These are phyloP conservation scores for Cerastis leucographa DNA, from an alignment of 2,888 invertebrate species.

Conservation along the genomic window DNA sequence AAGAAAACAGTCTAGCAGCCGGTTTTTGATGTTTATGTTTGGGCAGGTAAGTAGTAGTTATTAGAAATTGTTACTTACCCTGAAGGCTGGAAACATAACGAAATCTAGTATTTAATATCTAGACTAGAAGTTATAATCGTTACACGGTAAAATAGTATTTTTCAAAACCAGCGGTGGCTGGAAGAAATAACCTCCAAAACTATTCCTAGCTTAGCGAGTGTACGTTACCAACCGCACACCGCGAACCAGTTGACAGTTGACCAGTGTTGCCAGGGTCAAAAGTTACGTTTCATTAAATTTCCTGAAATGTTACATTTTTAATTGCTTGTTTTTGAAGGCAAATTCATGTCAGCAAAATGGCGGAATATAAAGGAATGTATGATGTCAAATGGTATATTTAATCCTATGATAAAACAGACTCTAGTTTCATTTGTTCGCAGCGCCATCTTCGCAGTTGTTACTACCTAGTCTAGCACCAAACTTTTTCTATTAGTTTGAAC, in stretches of 20 bases:
- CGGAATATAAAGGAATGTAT: no score
- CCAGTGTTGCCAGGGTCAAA: no score
- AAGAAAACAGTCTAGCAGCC: background rate
- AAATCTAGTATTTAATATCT: background rate
- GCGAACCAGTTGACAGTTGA: background rate
- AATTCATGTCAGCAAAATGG: no score
- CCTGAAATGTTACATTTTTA: no score
- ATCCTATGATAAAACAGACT: no score
- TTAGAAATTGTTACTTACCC: constrained; percentile 32
- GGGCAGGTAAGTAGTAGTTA: background rate
- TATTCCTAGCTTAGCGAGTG: background rate
- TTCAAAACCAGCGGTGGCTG: background rate
- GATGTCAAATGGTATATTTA: no score
- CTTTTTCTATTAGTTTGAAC: no score
- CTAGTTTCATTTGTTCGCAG: no score
- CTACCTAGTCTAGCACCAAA: no score
- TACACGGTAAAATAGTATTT: background rate
- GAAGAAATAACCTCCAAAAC: constrained; percentile 35
- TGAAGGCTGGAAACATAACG: constrained; percentile 42
- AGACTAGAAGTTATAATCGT: constrained; percentile 1
- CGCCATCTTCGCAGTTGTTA: no score
- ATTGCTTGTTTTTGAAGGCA: no score
- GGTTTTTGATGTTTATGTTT: constrained; percentile 24
- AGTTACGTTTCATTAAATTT: no score
- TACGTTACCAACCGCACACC: constrained; percentile 12